Base-by-base conservation (phyloP, 2,113 vertebrate genomes). In the Syngnathus scovelli region DNA sequence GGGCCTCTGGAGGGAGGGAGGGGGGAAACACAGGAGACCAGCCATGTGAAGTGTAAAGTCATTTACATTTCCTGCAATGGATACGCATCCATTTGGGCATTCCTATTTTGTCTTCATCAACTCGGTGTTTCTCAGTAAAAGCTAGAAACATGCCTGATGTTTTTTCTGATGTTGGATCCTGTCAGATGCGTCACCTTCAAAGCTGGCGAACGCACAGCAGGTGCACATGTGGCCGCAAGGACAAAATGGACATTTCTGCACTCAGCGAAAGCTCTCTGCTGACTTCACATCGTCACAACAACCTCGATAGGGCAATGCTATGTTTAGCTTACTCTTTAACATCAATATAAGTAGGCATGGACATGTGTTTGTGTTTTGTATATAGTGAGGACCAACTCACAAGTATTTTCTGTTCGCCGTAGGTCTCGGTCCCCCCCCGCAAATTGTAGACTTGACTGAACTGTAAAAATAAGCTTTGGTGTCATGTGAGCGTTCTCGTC, bases 171-270 rank as follows among this genome's bases (percentile, higher is more conserved):
- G 15, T 44, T 66, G 66, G 62, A 19, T 4, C 64, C 52, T 3
- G 9, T 77, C 51, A 44, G 61, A 75, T 69, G 67, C 62, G 39
- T 67, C 61, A 49, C 75, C 43, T 60, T 72, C 71, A 69, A 37
- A 67, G 64, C 66, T 12, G 68, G 61, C 11, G 39, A 68, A 48
- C 65, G 68, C 65, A 55, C 73, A 81, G 83, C 88, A 86, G 87
- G 85, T 89, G 87, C 80, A 73, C 74, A 67, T 81, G 80, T 80
- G 78, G 70, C 83, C 69, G 71, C 84, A 85, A 87, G 88, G 87
- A 79, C 84, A 85, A 83, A 78, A 69, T 76, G 80, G 82, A 82
- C 81, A 65, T 79, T 82, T 79, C 72, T 74, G 65, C 78, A 67
- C 67, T 88, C 84, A 84, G 83, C 86, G 27, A 86, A 66, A 81